Evolutionary conservation across 2,888 invertebrate species (phyloP), one percentile per base, ranked within the genome.

Genomic region (Caradrina clavipalpis): DNA sequence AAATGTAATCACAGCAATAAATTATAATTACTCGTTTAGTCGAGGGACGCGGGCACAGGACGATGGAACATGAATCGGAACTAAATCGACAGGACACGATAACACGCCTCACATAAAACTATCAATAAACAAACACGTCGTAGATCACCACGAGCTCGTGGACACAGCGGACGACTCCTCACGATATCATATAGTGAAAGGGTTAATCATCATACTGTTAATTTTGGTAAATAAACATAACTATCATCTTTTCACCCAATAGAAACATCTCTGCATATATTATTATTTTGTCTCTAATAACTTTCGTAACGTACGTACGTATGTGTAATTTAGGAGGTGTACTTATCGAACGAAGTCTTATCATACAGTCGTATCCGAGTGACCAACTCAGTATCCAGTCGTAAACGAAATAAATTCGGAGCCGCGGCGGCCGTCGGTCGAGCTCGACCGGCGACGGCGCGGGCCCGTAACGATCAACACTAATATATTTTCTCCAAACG

Each of bases 1-100:
- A 94, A 92, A 93, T 94, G 93, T 95, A 95, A 95, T 95, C 94
- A 95, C 95, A 95, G 94, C 93, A 93, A 92, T 93, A 94, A 95
- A 95, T 94, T 93, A 95, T 92, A 93, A 90, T 92, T 89, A 93
- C 83, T 90, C 87, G 85, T 90, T 86, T 87, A 90, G 83, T 90
- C 81, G 87, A 85, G 90, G 90, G 90, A 81, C 84, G 78, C 88
- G 91, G 93, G 90, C 89, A 90, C 91, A 87, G 91, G 91, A 92
- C 91, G 89, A 92, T 90, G 93, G 91, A 89, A 92, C 90, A 91
- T 88, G 90, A 90, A 89, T 89, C 89, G 86, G 91, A 92, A 93
- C 91, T 86, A 90, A 92, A 85, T 89, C 87, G 92, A 93, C 91
- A 87, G 90, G 91, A 92, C 92, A 93, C 88, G 90, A 91, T 91